These are phyloP conservation scores for Drosophila trichaetosa DNA, from an alignment of 2,888 invertebrate genomes.

Conservation along the genomic window DNA sequence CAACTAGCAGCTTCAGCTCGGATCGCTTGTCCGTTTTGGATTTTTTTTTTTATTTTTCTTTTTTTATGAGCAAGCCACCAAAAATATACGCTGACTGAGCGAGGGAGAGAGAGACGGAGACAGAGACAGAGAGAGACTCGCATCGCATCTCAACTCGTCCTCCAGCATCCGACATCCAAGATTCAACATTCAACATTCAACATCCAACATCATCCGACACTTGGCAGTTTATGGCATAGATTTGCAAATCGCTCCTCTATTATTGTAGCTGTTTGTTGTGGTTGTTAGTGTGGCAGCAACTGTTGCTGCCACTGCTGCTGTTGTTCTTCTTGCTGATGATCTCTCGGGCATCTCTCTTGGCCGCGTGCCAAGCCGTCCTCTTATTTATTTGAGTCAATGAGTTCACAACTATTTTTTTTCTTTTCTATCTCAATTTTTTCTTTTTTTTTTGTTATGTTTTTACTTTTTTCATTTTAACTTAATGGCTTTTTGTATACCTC, in stretches of 20 bases:
- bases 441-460: not conserved
- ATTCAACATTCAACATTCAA: conserved; percentile 42
- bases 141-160: conserved; percentile 26
- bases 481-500: conserved; percentile 61
- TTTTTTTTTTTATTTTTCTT: conserved; percentile 46
- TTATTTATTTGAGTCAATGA: conserved; percentile 80
- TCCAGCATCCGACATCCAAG: conserved; percentile 19
- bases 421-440: conserved; percentile 9
- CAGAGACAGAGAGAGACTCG: conserved; percentile 7
- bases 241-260: conserved; percentile 77
- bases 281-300: conserved; percentile 65
- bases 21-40: conserved; percentile 71
- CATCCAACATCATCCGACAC: conserved; percentile 71
- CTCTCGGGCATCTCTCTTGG: conserved; percentile 36
- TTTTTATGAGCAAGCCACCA: conserved; percentile 55
- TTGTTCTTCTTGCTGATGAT: conserved; percentile 74
- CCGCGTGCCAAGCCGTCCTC: conserved; percentile 73
- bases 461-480: conserved; percentile 36
- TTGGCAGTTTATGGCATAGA: conserved; percentile 79
- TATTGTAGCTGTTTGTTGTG: conserved; percentile 77
- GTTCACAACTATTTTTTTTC: conserved; percentile 74
- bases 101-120: conserved; percentile 1
- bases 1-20: not conserved
- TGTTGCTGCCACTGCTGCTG: conserved; percentile 17
- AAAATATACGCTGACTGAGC: conserved; percentile 29